These are phyloP conservation scores for Coreius guichenoti DNA, from an alignment of 2,797 vertebrate genomes.

Conservation along the genomic window DNA sequence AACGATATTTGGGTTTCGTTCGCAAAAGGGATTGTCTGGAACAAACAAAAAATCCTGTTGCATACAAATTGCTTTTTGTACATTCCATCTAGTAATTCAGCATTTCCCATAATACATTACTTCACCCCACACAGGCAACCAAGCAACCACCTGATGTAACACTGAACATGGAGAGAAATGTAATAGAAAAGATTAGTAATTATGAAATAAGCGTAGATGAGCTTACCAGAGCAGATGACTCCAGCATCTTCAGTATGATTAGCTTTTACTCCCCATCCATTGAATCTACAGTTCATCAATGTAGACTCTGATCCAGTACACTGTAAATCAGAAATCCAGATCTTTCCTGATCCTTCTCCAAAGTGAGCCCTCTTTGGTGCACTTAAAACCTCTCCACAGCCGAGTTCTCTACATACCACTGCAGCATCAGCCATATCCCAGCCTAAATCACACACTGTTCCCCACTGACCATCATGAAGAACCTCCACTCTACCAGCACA, in stretches of 20 bases:
- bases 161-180: neutral
- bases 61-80: too few species aligned
- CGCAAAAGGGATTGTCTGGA: neutral
- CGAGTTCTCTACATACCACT: slow-evolving; percentile 67
- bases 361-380: slow-evolving; percentile 14
- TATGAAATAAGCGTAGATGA: neutral
- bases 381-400: slow-evolving; percentile 60
- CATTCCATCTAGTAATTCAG: too few species aligned
- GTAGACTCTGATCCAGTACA: slow-evolving; percentile 63
- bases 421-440: slow-evolving; percentile 55
- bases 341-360: slow-evolving; percentile 56
- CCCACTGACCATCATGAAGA: neutral
- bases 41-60: too few species aligned
- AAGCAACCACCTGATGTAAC: too few species aligned
- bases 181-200: neutral
- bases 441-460: neutral
- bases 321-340: slow-evolving; percentile 64
- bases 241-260: slow-evolving; percentile 72
- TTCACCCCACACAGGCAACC: too few species aligned
- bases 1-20: neutral
- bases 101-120: too few species aligned
- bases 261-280: slow-evolving; percentile 66
- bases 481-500: slow-evolving; percentile 23
- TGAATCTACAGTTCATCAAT: slow-evolving; percentile 28
- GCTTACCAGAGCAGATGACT: slow-evolving; percentile 51